These are phyloP conservation scores for Drosophila nikananu DNA, from an alignment of 1,140 invertebrate species.

Conservation along the genomic window DNA sequence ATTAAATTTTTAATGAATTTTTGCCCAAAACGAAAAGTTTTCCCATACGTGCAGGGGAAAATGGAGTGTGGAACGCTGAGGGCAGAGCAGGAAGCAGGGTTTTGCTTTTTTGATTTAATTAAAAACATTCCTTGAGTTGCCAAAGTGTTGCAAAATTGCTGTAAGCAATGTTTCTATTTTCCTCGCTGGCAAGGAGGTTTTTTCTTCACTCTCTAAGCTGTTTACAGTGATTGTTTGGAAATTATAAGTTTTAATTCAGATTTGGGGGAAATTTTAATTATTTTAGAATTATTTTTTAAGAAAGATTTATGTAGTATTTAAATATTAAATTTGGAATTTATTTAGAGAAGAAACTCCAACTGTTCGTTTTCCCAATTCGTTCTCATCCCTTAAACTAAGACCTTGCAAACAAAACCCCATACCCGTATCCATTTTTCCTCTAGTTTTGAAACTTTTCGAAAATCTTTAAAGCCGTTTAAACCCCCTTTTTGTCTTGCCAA, in stretches of 20 bases:
- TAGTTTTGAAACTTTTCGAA: neutral
- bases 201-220: neutral
- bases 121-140: constrained; percentile 76
- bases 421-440: too few species aligned
- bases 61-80: neutral
- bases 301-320: too few species aligned
- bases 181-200: neutral
- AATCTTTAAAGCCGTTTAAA: constrained; percentile 22
- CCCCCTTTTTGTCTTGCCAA: constrained; percentile 11
- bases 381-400: neutral
- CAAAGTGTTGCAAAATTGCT: constrained; percentile 70
- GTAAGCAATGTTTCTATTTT: constrained; percentile 46
- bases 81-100: neutral
- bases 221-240: neutral
- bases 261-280: neutral
- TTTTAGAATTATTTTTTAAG: neutral
- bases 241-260: neutral
- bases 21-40: constrained; percentile 61
- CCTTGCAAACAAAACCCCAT: neutral
- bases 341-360: too few species aligned
- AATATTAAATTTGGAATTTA: too few species aligned
- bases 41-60: constrained; percentile 35
- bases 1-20: constrained; percentile 83
- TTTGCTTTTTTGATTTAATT: constrained; percentile 78
- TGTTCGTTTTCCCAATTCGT: too few species aligned